Evolutionary conservation across 2,888 invertebrate genomes (phyloP).

Genomic region (Protula sp.): DNA sequence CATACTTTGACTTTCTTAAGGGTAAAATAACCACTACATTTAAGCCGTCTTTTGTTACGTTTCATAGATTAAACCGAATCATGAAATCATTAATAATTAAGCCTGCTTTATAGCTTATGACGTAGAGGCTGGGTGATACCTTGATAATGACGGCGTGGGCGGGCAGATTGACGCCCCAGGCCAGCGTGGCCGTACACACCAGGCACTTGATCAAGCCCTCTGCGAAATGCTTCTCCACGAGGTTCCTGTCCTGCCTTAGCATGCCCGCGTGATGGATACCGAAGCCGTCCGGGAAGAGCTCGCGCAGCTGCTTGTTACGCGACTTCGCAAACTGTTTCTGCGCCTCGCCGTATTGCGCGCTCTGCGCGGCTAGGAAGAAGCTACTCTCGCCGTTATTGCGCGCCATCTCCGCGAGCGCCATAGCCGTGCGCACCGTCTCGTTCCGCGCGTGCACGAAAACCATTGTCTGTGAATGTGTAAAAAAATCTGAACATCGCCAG

Average conservation of each 20-base stretch:
- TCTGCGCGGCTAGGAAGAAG: constrained; percentile 36
- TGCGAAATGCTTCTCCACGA: constrained; percentile 76
- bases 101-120: too few relatives aligned
- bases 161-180: constrained; percentile 99
- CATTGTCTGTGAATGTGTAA: constrained; percentile 68
- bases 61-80: too few relatives aligned
- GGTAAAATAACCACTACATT: too few relatives aligned
- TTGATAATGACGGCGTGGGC: constrained; percentile 95
- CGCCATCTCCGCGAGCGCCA: constrained; percentile 69
- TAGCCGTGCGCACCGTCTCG: constrained; percentile 86
- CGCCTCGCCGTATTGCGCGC: constrained; percentile 61
- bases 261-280: constrained; percentile 97
- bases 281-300: constrained; percentile 79
- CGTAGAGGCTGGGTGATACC: too few relatives aligned
- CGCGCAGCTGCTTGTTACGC: constrained; percentile 72
- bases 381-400: constrained; percentile 44
- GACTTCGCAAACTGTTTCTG: constrained; percentile 43
- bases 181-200: constrained; percentile 94
- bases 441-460: constrained; percentile 98
- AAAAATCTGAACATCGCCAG: too few relatives aligned
- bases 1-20: too few relatives aligned
- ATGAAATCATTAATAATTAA: too few relatives aligned
- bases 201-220: constrained; percentile 81
- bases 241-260: constrained; percentile 75
- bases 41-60: too few relatives aligned